phyloP scores from a whole-genome alignment of 2,888 invertebrate genomes.

The Pheosia gnoma region DNA sequence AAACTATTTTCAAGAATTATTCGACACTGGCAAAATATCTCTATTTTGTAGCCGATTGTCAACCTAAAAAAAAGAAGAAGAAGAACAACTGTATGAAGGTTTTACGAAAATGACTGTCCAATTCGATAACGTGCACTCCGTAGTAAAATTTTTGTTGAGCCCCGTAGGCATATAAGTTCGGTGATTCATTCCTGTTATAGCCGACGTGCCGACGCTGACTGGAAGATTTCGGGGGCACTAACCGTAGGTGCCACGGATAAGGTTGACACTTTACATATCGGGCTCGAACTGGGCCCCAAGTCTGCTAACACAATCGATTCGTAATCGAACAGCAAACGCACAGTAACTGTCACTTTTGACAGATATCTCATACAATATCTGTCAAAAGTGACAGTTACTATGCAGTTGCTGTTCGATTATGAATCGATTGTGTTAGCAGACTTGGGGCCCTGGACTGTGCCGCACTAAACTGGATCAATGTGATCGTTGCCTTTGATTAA shows the following conservation, averaged over 20 bases:
- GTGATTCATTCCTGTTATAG: constrained; percentile 45
- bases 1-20: too few species aligned
- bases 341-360: too few species aligned
- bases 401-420: too few species aligned
- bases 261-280: constrained; percentile 26
- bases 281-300: constrained; percentile 8
- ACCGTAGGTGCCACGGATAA: constrained; percentile 16
- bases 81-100: too few species aligned
- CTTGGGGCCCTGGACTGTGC: neutral
- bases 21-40: too few species aligned
- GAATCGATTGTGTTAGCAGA: too few species aligned
- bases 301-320: too few species aligned
- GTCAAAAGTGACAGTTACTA: too few species aligned
- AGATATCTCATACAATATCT: too few species aligned
- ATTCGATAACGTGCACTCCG: constrained; percentile 25
- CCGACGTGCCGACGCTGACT: constrained; percentile 3
- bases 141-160: constrained; percentile 35
- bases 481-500: neutral
- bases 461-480: neutral
- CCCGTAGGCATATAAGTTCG: constrained; percentile 32
- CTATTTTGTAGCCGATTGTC: too few species aligned
- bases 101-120: neutral
- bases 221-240: constrained; percentile 13
- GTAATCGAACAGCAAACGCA: too few species aligned
- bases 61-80: too few species aligned